phyloP scores from a whole-genome alignment of 1,140 invertebrate species.

The Nebria ingens region DNA sequence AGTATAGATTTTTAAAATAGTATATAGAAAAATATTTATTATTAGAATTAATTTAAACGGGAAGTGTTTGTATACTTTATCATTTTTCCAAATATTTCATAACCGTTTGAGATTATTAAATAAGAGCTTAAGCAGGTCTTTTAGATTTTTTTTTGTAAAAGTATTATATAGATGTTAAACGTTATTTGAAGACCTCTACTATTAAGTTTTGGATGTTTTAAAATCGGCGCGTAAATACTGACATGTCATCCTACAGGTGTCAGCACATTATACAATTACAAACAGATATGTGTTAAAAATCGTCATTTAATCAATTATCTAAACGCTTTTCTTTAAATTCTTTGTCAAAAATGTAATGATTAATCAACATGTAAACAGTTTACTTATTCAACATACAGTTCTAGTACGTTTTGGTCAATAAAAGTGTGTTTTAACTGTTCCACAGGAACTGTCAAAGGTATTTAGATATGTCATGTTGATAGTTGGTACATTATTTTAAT shows the following conservation, averaged over 20 bases:
- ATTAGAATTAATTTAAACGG: no score
- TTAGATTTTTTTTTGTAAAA: no score
- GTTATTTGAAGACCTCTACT: no score
- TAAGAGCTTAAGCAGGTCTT: no score
- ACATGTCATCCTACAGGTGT: slow-evolving; percentile 4
- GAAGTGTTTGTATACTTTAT: no score
- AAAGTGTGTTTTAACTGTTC: neutral
- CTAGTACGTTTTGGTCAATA: neutral
- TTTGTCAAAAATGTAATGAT: neutral
- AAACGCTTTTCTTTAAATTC: neutral
- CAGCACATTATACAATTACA: slow-evolving; percentile 2
- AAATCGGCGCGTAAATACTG: neutral
- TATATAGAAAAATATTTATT: no score
- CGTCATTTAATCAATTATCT: neutral
- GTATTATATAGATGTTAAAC: no score
- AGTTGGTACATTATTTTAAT: neutral
- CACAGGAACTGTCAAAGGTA: neutral
- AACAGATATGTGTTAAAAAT: slow-evolving; percentile 5
- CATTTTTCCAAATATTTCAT: no score
- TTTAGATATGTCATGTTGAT: neutral
- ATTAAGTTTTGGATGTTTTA: no score
- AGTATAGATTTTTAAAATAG: no score
- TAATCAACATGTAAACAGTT: neutral
- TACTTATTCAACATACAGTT: neutral
- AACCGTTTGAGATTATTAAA: no score